Conservation (phyloP, 2,113 vertebrate species). For the Amblyornis subalaris region DNA sequence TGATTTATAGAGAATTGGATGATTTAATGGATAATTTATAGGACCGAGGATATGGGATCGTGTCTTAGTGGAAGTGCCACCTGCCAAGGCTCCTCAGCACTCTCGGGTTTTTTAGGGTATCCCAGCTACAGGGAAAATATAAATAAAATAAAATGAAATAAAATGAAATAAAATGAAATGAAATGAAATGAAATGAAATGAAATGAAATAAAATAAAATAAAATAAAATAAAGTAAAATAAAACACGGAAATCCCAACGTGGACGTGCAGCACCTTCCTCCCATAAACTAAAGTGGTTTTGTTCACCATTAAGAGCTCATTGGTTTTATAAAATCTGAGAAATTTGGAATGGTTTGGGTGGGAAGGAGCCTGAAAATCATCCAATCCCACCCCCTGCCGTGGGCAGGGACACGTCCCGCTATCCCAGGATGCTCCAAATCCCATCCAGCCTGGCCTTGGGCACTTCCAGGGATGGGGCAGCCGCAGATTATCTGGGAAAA, state of each 20-base stretch:
- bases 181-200: no score
- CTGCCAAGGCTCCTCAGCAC: no score
- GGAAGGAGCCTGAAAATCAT: not conserved
- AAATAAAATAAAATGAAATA: not conserved
- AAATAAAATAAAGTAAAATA: not conserved
- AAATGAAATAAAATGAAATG: not conserved
- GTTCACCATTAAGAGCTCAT: not conserved
- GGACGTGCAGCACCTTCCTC: not conserved
- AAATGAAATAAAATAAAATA: not conserved
- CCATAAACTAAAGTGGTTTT: not conserved
- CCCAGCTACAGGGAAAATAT: not conserved
- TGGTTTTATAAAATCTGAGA: not conserved
- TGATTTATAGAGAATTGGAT: no score
- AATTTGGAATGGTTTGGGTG: not conserved
- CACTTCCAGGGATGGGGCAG: not conserved
- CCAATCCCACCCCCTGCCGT: not conserved
- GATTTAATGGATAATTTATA: no score
- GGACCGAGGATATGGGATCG: not conserved
- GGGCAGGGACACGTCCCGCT: not conserved
- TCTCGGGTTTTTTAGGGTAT: no score
- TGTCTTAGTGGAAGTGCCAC: not conserved
- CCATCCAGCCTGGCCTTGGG: not conserved
- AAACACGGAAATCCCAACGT: not conserved
- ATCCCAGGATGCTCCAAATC: not conserved
- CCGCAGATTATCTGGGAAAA: not conserved